Evolutionary conservation across 1,140 invertebrate genomes (phyloP).

Genomic region (Charaxes varanes): DNA sequence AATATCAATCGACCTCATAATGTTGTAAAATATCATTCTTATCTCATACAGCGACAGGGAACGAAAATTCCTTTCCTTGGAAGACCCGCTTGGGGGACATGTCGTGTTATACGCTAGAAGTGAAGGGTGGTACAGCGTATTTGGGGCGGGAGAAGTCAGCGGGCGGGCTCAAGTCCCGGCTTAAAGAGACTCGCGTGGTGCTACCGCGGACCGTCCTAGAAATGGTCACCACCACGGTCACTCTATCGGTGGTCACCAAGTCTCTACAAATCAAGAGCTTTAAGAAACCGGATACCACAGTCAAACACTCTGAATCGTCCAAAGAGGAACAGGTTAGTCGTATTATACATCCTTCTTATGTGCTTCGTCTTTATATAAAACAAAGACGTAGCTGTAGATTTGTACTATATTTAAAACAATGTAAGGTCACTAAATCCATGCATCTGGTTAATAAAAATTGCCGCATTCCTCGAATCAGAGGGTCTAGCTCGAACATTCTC

Average conservation of each 20-base stretch:
- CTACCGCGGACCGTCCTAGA: conserved; percentile 34
- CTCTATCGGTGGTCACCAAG: conserved; percentile 48
- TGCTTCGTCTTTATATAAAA: too few relatives aligned
- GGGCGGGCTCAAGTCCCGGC: conserved; percentile 21
- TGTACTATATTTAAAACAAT: too few relatives aligned
- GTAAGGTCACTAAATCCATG: too few relatives aligned
- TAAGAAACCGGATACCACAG: conserved; percentile 14
- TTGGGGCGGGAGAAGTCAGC: conserved; percentile 15
- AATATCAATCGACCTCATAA: too few relatives aligned
- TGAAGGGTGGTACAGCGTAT: neutral
- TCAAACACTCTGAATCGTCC: conserved; percentile 1
- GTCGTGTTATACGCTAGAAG: conserved; percentile 50
- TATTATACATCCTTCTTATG: neutral
- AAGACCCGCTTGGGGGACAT: conserved; percentile 38
- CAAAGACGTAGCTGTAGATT: too few relatives aligned
- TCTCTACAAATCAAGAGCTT: conserved; percentile 20
- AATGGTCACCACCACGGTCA: conserved; percentile 37
- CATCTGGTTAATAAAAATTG: too few relatives aligned
- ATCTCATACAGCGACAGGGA: conserved; percentile 1
- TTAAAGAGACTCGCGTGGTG: conserved; percentile 17
- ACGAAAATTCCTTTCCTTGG: conserved; percentile 51
- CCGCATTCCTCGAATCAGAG: too few relatives aligned
- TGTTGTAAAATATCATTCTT: too few relatives aligned
- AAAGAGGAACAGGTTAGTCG: conserved; percentile 25
- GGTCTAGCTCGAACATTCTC: too few relatives aligned